Conservation (phyloP, 1,140 invertebrate genomes). For the Diabrotica virgifera region DNA sequence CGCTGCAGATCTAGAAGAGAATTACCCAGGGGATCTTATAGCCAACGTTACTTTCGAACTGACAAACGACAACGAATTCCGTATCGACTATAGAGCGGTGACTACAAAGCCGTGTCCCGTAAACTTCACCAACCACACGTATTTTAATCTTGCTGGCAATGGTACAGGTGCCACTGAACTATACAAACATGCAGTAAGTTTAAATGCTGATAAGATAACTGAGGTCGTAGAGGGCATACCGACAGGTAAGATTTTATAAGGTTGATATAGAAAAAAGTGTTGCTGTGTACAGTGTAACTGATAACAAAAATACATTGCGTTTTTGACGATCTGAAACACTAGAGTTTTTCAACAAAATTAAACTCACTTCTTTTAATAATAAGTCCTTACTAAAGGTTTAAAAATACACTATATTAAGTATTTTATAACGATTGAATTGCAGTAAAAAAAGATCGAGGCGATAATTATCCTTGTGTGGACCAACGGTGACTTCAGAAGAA, state of each 20-base stretch:
- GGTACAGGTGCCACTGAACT: slow-evolving; percentile 55
- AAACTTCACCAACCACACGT: slow-evolving; percentile 90
- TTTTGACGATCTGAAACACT: too few relatives aligned
- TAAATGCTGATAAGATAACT: slow-evolving; percentile 76
- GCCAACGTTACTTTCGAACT: slow-evolving; percentile 70
- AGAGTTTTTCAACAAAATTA: too few relatives aligned
- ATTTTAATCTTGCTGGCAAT: slow-evolving; percentile 91
- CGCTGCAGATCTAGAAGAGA: slow-evolving; percentile 75
- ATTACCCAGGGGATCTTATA: slow-evolving; percentile 76
- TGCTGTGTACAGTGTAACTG: background rate
- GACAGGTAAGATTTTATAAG: slow-evolving; percentile 59
- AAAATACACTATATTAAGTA: too few relatives aligned
- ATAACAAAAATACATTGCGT: background rate
- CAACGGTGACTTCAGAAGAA: too few relatives aligned
- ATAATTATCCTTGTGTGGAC: too few relatives aligned
- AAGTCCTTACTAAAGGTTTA: too few relatives aligned
- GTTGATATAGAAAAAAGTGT: background rate
- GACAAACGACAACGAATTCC: slow-evolving; percentile 66
- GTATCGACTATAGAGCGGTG: slow-evolving; percentile 69
- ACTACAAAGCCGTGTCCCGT: slow-evolving; percentile 78
- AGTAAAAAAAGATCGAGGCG: too few relatives aligned
- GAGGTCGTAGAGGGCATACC: slow-evolving; percentile 72
- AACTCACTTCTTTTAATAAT: too few relatives aligned
- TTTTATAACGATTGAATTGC: too few relatives aligned
- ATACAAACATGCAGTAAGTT: slow-evolving; percentile 68